Base-by-base conservation (phyloP, 2,797 vertebrate species). In the Coranthus polyacanthus region DNA sequence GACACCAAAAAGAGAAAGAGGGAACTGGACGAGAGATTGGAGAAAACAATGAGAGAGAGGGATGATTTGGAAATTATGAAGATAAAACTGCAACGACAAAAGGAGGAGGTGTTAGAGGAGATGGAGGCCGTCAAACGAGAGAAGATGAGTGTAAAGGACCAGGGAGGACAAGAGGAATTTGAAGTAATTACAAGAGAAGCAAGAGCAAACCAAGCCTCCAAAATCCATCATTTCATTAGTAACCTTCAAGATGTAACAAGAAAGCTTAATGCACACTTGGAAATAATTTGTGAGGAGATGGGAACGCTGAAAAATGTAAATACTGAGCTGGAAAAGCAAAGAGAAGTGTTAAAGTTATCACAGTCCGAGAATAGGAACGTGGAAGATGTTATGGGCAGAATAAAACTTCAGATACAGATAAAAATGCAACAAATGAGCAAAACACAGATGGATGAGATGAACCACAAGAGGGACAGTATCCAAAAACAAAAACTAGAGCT, bases 21-120 rank as follows among this genome's bases (percentile, higher is more conserved):
- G 67, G 70, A 89, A 41, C 67, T 92, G 34, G 77, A 90, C 17
- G 55, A 75, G 53, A 85, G 57, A 52, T 62, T 73, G n/a, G 90
- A 92, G 49, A 83, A 61, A 34, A 88, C 22, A 9, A 57, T 44
- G 53, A 89, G 69, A 80, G 78, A 88, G 49, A 80, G 64, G 38
- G 80, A 75, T 68, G 88, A 88, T 18, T 49, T 88, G n/a, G 86
- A 92, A 53, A 37, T 85, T 2, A 7, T 88, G 36, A 77, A 37
- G 21, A 57, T 70, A 12, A 88, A 85, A 71, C 24, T 85, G 17
- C 75, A 84, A 57, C 21, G 13, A 46, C 68, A 86, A 49, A 68
- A 57, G 36, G 46, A 82, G 6, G 88, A 82, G 37, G 13, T 83
- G 29, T 50, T 47, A 21, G 21, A 58, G 26, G 67, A 72, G n/a